phyloP scores from a whole-genome alignment of 2,888 invertebrate species.

The Athalia rosae region DNA sequence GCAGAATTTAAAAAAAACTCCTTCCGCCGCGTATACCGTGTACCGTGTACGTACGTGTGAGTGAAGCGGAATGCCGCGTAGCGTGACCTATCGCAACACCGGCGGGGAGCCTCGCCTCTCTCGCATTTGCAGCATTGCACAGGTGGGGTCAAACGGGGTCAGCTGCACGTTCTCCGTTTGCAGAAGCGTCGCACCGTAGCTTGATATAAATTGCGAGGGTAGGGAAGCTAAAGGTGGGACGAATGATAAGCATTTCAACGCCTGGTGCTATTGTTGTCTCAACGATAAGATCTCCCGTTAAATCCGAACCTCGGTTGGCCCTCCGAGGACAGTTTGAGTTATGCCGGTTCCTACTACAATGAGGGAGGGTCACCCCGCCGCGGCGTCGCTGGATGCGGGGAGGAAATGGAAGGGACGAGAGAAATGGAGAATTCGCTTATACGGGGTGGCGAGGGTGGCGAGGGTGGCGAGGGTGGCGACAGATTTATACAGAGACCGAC shows the following conservation, averaged over 20 bases:
- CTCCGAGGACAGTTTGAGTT: conserved; percentile 66
- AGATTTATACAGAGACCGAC: conserved; percentile 61
- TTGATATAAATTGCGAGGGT: conserved; percentile 57
- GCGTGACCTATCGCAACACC: conserved; percentile 39
- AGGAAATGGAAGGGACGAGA: conserved; percentile 12
- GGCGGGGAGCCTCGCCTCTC: background rate
- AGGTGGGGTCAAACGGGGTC: conserved; percentile 21
- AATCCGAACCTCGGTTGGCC: conserved; percentile 61
- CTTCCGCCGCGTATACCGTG: background rate
- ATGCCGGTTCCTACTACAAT: conserved; percentile 60
- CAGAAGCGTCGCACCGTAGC: conserved; percentile 33
- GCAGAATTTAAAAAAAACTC: conserved; percentile 4
- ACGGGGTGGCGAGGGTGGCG: conserved; percentile 33
- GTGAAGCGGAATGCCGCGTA: background rate
- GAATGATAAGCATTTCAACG: conserved; percentile 64
- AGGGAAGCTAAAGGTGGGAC: conserved; percentile 47
- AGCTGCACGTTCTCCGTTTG: background rate
- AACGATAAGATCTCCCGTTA: conserved; percentile 66
- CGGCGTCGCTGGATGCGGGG: conserved; percentile 46
- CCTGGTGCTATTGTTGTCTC: conserved; percentile 64
- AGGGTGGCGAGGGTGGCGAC: conserved; percentile 45
- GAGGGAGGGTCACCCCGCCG: conserved; percentile 45
- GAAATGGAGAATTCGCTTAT: conserved; percentile 19
- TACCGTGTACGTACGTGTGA: too few species aligned
- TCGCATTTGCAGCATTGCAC: background rate